Conservation (phyloP, 2,888 invertebrate species). For the Trissoscelio sp. region DNA sequence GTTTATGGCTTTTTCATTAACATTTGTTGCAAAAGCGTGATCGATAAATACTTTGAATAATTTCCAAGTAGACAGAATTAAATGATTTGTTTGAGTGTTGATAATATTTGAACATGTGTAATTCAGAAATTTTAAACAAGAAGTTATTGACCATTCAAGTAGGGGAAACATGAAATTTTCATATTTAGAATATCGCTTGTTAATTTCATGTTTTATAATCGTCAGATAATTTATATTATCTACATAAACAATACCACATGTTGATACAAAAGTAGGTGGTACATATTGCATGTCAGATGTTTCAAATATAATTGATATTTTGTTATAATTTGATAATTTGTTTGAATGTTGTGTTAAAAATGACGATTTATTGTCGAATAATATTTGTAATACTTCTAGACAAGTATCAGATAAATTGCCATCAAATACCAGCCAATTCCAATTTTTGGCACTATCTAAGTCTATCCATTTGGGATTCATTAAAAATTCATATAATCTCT, state of each 20-base stretch:
- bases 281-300: conserved; percentile 85
- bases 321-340: conserved; percentile 84
- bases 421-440: conserved; percentile 86
- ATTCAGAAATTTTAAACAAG: conserved; percentile 84
- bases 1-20: conserved; percentile 76
- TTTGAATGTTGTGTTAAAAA: conserved; percentile 86
- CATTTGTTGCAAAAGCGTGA: conserved; percentile 76
- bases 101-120: conserved; percentile 83
- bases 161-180: conserved; percentile 77
- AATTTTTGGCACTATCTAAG: conserved; percentile 78
- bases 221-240: conserved; percentile 84
- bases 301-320: conserved; percentile 86
- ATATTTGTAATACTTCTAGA: conserved; percentile 86
- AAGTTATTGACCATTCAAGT: conserved; percentile 86
- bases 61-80: conserved; percentile 79
- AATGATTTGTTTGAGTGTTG: conserved; percentile 79
- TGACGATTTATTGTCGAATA: conserved; percentile 85
- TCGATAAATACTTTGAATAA: conserved; percentile 81
- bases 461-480: conserved; percentile 73
- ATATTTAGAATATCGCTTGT: conserved; percentile 71
- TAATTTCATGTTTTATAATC: conserved; percentile 79
- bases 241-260: conserved; percentile 87
- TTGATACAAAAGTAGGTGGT: conserved; percentile 86
- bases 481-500: conserved; percentile 84
- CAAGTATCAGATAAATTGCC: conserved; percentile 86